Percentiles rank a stretch among this genome's conserved stretches.
Conservation (phyloP, 2,797 vertebrate species). For the Smutsia gigantea region DNA sequence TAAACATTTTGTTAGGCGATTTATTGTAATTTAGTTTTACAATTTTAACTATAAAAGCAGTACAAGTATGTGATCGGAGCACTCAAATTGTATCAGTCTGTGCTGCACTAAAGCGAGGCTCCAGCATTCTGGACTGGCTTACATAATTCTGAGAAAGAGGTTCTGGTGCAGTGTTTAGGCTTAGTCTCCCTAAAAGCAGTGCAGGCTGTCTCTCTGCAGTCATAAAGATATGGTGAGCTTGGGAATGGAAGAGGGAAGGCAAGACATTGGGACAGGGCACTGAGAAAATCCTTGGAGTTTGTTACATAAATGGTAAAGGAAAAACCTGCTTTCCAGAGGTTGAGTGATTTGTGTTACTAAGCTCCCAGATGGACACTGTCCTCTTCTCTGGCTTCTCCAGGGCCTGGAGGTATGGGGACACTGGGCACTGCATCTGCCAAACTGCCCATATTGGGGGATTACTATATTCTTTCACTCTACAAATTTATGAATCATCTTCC, state of each 20-base stretch:
- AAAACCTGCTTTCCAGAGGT: too few species aligned
- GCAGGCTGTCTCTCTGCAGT: neutral
- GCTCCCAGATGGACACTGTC: too few species aligned
- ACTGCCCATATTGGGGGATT: too few species aligned
- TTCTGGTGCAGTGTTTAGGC: neutral
- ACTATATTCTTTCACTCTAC: too few species aligned
- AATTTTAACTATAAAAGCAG: slow-evolving; percentile 22
- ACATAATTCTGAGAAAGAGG: slow-evolving; percentile 53
- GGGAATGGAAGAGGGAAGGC: neutral
- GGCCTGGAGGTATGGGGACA: too few species aligned
- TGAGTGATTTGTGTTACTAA: too few species aligned
- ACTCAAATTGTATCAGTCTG: neutral
- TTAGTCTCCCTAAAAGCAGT: slow-evolving; percentile 13
- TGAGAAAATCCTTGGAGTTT: neutral
- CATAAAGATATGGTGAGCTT: neutral
- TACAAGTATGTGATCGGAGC: neutral
- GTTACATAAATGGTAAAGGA: neutral
- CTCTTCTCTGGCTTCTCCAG: too few species aligned
- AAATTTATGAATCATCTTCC: neutral
- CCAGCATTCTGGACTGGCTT: slow-evolving; percentile 34
- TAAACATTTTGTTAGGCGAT: neutral
- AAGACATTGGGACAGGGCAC: neutral
- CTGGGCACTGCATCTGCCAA: too few species aligned
- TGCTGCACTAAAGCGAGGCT: neutral
- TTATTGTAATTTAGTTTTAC: neutral